Evolutionary conservation across 2,113 vertebrate species (phyloP), one percentile per base, ranked within the genome.

Genomic region (Xiphophorus maculatus): DNA sequence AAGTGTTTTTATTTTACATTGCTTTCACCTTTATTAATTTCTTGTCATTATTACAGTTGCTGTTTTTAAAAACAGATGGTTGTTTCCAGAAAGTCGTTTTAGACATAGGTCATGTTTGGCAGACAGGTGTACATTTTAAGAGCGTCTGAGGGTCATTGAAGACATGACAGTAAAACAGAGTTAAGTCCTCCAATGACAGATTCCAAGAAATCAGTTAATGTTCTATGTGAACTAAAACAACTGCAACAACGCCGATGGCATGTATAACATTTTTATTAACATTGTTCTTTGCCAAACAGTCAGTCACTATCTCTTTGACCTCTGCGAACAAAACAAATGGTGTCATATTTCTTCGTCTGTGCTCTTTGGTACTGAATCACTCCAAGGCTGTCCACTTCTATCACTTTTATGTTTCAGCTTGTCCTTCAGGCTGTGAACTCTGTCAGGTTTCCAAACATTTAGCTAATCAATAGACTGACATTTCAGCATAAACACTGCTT

Each of bases 131-230:
- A 60, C 76, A 71, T 63, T 54, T 69, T 69, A 30, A 5, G 8
- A 8, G 19, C 15, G 3, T 40, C 51, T 19, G 14, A 28, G 28
- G 32, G 22, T 54, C 66, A 7, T 63, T 60, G 5, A 74, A 74
- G 8, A 67, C 13, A 4, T 25, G 28, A 42, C 58, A 66, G 17
- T 68, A 33, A 58, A 37, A 13, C 0, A 14, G 14, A 48, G n/a
- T 30, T 4, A 30, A 13, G 58, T 51, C 35, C 13, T 17, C 40
- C 17, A 44, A 65, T 61, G 30, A 54, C 27, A 42, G 76, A 78
- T 80, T 76, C 76, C 70, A 73, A 79, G 74, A 74, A 80, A 81
- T 74, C 40, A 42, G 85, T 80, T 84, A 86, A 86, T 91, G 83
- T 82, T 87, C 62, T 2, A 87, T 74, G 69, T 69, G 65, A 81